Conservation (phyloP, 2,888 invertebrate genomes). For the Andrena marginata region DNA sequence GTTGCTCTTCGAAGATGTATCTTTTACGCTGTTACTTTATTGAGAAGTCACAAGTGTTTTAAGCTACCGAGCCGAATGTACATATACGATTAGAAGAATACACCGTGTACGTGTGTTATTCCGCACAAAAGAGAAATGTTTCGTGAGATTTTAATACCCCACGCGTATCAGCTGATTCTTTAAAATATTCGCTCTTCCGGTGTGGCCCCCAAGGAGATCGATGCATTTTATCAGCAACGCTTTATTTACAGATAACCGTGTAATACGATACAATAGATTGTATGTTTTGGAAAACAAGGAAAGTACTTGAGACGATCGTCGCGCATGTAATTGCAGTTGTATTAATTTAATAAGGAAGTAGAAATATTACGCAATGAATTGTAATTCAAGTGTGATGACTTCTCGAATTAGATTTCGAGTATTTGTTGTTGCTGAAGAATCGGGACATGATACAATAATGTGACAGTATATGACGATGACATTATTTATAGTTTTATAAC, state of each 20-base stretch:
- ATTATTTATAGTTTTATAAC: neutral
- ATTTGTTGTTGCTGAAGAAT: neutral
- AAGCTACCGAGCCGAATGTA: too few species aligned
- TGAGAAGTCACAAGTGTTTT: neutral
- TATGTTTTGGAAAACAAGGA: neutral
- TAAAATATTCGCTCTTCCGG: neutral
- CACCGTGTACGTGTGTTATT: too few species aligned
- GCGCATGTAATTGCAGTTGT: neutral
- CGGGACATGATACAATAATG: neutral
- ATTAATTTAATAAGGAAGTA: neutral
- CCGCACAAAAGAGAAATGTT: too few species aligned
- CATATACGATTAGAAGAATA: too few species aligned
- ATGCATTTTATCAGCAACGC: slow-evolving; percentile 6
- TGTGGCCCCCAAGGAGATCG: neutral
- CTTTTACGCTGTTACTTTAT: neutral
- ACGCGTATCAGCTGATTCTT: neutral
- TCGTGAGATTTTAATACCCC: neutral
- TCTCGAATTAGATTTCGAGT: neutral
- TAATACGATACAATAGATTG: neutral
- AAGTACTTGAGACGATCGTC: neutral
- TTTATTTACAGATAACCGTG: neutral
- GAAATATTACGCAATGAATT: neutral
- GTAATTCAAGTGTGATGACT: neutral
- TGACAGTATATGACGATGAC: neutral
- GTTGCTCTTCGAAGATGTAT: neutral